Base-by-base conservation (phyloP, 1,140 invertebrate genomes). In the Neodiprion pinetum region DNA sequence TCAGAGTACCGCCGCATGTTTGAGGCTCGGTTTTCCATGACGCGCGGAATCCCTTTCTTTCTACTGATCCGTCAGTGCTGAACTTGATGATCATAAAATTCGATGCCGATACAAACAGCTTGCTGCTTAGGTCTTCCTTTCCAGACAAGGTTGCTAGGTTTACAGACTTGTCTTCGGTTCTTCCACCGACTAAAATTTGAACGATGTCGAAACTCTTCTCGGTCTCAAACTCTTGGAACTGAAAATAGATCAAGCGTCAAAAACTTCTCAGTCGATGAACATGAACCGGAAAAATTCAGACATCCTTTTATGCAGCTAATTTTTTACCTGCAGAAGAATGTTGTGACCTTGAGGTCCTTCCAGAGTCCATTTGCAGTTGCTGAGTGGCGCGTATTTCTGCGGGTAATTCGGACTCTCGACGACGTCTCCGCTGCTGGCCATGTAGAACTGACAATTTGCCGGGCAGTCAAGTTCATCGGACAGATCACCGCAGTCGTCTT, bases 1-100 rank as follows among this genome's bases (percentile, higher is more conserved):
- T 90, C 47, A 98, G 88, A 67, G 92, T 93, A 48, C 96, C 96
- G 48, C 96, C 96, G 84, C 96, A 98, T 17, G 92, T 93, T 81
- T 97, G 95, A 11, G 96, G 96, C 86, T 98, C 96, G 1, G 95
- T 97, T 88, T 97, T 97, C 96, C 96, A 97, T 1, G 96, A 96
- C 67, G 96, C 96, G 67, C 95, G 92, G 87, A 98, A 99, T 72
- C 97, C 97, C 90, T 97, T 96, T 77, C 95, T 94, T 89, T 99
- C 97, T 40, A 98, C 96, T 3, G 96, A 95, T 11, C 94, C 94
- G 85, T 99, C 98, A 0, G 96, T 95, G 78, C 95, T 95, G 89
- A 99, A 99, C 87, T 98, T 98, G 75, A 99, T 93, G 74, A 98
- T 97, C 96, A 99, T 98, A 79, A 99, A 98, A 86, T 99, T 99